Evolutionary conservation across 2,888 invertebrate genomes (phyloP), one percentile per base, ranked within the genome.

Genomic region (Eretmocerus hayati): DNA sequence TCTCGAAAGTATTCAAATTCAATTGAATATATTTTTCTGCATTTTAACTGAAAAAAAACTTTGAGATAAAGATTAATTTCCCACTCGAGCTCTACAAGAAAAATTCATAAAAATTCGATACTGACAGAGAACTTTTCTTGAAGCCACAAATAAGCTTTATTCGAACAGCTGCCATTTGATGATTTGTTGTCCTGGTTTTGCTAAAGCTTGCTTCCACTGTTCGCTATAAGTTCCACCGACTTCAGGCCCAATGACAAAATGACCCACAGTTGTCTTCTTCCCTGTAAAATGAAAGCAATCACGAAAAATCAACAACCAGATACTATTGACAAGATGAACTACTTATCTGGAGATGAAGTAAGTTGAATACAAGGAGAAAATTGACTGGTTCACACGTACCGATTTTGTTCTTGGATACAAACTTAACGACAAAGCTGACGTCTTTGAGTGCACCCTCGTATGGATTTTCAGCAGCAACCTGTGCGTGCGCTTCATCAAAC

Each of bases 261-360:
- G 81, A 0, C 85, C 85, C 13, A 85, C 71, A 46, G 81, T 76
- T 54, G 78, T 77, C 63, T 85, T 85, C 62, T 85, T 84, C 5
- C 74, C 74, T 73, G 47, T 42, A 65, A 64, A 22, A 6, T 11
- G 15, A 23, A 6, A 26, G n/a, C n/a, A n/a, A n/a, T n/a, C n/a
- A n/a, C n/a, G n/a, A n/a, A n/a, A n/a, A n/a, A n/a, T n/a, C n/a
- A n/a, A n/a, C n/a, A n/a, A n/a, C n/a, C n/a, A n/a, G n/a, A n/a
- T n/a, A n/a, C n/a, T n/a, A n/a, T n/a, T n/a, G n/a, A n/a, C n/a
- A n/a, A n/a, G n/a, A n/a, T n/a, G n/a, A n/a, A n/a, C n/a, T n/a
- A n/a, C n/a, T n/a, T n/a, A n/a, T n/a, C n/a, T n/a, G n/a, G n/a
- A n/a, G n/a, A n/a, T n/a, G n/a, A n/a, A n/a, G n/a, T n/a, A n/a